Evolutionary conservation across 2,797 vertebrate species (phyloP), one percentile per base, ranked within the genome.

Genomic region (Poeciliopsis paucimaculata): DNA sequence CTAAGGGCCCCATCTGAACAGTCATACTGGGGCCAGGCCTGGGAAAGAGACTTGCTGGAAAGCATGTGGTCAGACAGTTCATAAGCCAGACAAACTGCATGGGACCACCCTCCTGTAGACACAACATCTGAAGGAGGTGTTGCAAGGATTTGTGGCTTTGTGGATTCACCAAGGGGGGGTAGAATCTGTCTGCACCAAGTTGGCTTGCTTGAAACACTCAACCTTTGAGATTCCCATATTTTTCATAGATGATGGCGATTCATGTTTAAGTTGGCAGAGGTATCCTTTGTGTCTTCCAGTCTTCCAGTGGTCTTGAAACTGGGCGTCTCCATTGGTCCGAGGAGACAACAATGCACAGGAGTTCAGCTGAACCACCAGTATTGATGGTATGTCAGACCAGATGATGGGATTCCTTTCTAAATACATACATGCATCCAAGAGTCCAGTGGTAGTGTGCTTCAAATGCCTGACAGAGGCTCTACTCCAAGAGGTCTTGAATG

Each of bases 11-110:
- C 39, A 41, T 71, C 68, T 71, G 12, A 71, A 46, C 41, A 46
- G 31, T 46, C 26, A 46, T 8, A 9, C 87, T 86, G 73, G 92
- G 93, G 94, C 31, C 31, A 73, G 47, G 49, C 72, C 31, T 73
- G 47, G 34, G 47, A 51, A 73, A 73, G 49, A 26, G 3, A 6
- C 47, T 26, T 36, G 34, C 49, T 53, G 47, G 34, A 36, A 51
- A 73, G 47, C 72, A 53, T 73, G 31, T 73, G 72, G 72, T 51
- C 72, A 51, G 72, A 73, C 47, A 71, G 26, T 45, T 43, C 41
- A 28, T 46, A 71, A 71, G 45, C 23, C 39, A 71, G 46, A 71
- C 43, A 71, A 41, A 71, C 68, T 28, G 39, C 39, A 46, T 71
- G 68, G 68, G 68, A 74, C 46, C 68, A 71, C 68, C 68, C 68